Evolutionary conservation across 2,888 invertebrate species (phyloP), one percentile per base, ranked within the genome.

Genomic region (Calliopum simillimum): DNA sequence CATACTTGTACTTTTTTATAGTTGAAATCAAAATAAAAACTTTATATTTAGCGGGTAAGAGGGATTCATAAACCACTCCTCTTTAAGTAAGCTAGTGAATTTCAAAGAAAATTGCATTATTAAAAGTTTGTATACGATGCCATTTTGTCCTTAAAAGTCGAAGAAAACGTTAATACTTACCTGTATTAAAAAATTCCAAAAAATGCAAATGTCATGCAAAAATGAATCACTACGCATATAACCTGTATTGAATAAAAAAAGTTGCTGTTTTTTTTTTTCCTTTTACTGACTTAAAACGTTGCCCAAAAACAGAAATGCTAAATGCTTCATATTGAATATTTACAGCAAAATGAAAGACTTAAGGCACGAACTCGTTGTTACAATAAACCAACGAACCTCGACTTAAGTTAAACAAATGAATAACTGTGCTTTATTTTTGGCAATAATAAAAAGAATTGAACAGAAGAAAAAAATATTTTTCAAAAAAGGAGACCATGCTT

Each of bases 311-410:
- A 55, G 13, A 33, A 55, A 23, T 13, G 14, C 11, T 25, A 56
- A n/a, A n/a, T n/a, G 14, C 23, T 56, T 56, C 5, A n/a, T 21
- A 55, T 33, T 33, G 33, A 56, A 56, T 23, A 25, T 6, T 3
- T 23, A 25, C n/a, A 44, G 65, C 44, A 4, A 55, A 65, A 67
- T 56, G 66, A 67, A 67, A 58, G 66, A 67, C 47, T 59, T 59
- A 33, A 67, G 59, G 59, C 59, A 59, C 59, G 67, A 67, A 67
- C 58, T 59, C 59, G 41, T 41, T 14, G 59, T 21, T n/a, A 46
- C 66, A 46, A 33, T 8, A 8, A 53, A 13, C 41, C 14, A 64
- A 53, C 14, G 64, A n/a, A n/a, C n/a, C n/a, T n/a, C 21, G 33
- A 19, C 43, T 23, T 4, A 53, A 53, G 14, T 19, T 11, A 8